Percentiles rank a stretch among this genome's conserved stretches.
phyloP scores from a whole-genome alignment of 2,888 invertebrate species.

The Napeogenes sylphis region DNA sequence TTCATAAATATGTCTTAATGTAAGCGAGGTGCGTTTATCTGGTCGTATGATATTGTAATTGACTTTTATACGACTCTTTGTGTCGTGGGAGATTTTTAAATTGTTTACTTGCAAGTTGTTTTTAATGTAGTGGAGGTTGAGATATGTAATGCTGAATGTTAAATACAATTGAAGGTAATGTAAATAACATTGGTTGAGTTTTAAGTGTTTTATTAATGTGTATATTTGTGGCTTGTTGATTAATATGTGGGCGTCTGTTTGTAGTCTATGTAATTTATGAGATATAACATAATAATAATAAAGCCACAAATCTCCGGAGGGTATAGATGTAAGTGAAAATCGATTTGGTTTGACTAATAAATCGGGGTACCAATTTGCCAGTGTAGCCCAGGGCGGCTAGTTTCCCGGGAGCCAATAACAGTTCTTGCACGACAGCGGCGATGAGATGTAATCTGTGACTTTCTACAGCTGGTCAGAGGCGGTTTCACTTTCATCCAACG shows the following conservation, averaged over 20 bases:
- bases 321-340: background rate
- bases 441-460: conserved; percentile 72
- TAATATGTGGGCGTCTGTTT: too few relatives aligned
- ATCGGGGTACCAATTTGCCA: conserved; percentile 26
- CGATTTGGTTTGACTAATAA: conserved; percentile 16
- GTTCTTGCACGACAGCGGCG: conserved; percentile 64
- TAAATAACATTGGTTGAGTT: too few relatives aligned
- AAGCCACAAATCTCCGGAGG: background rate
- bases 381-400: conserved; percentile 58
- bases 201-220: too few relatives aligned
- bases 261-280: too few relatives aligned
- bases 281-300: too few relatives aligned
- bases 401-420: conserved; percentile 69
- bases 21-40: conserved; percentile 21
- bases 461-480: conserved; percentile 71
- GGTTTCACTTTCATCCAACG: conserved; percentile 75
- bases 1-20: conserved; percentile 28
- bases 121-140: too few relatives aligned
- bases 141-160: too few relatives aligned
- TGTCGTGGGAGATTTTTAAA: conserved; percentile 10
- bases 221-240: too few relatives aligned
- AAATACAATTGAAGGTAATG: too few relatives aligned
- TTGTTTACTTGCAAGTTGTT: background rate
- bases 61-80: conserved; percentile 13
- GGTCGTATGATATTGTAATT: conserved; percentile 15